These are phyloP conservation scores for Cephalotes varians DNA, from an alignment of 2,888 invertebrate species.

Conservation along the genomic window DNA sequence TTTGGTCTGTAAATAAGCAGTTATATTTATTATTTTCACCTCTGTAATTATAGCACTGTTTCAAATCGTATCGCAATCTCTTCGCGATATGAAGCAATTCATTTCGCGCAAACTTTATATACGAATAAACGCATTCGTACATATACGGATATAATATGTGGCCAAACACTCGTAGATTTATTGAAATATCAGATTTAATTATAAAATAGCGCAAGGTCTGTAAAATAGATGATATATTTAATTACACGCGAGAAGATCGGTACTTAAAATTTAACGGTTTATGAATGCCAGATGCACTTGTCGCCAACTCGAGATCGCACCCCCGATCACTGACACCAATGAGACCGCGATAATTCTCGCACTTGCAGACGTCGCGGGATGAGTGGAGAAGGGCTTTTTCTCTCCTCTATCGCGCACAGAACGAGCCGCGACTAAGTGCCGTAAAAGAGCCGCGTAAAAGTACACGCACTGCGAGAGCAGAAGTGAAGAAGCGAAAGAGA, in stretches of 20 bases:
- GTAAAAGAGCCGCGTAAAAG: constrained; percentile 74
- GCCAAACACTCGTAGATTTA: background rate
- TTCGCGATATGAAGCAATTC: background rate
- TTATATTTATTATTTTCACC: constrained; percentile 16
- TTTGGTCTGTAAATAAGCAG: background rate
- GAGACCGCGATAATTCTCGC: constrained; percentile 35
- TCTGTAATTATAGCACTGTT: background rate
- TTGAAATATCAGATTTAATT: background rate
- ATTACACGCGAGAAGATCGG: background rate
- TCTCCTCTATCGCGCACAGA: constrained; percentile 58
- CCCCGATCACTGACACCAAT: constrained; percentile 24
- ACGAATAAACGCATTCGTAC: background rate
- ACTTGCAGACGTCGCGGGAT: constrained; percentile 36
- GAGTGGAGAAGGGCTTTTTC: constrained; percentile 41
- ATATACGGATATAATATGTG: background rate
- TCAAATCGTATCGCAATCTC: background rate
- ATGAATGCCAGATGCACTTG: constrained; percentile 35
- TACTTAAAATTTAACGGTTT: background rate
- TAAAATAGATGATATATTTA: background rate
- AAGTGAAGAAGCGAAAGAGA: constrained; percentile 46
- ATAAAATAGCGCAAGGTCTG: background rate
- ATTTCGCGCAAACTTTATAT: background rate
- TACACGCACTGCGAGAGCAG: constrained; percentile 56
- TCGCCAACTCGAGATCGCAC: constrained; percentile 11
- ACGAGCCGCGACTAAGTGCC: constrained; percentile 74